phyloP scores from a whole-genome alignment of 2,797 vertebrate genomes.

The Lagorchestes hirsutus region DNA sequence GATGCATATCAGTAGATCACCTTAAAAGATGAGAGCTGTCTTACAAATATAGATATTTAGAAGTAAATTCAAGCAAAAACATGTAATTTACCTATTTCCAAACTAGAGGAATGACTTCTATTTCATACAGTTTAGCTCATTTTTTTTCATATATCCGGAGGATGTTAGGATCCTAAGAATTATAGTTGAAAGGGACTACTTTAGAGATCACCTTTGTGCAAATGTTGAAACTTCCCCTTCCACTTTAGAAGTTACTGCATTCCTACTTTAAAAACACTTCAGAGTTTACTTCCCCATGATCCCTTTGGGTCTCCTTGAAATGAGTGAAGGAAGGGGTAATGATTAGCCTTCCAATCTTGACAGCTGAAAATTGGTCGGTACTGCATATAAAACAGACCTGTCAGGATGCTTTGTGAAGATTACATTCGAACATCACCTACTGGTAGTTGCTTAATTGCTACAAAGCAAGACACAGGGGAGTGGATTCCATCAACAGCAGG shows the following conservation, averaged over 20 bases:
- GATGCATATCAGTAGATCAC: not conserved
- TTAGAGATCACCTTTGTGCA: not conserved
- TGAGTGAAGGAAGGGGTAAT: not conserved
- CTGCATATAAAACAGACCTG: slow-evolving; percentile 13
- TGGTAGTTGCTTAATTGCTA: slow-evolving; percentile 1
- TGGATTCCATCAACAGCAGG: not conserved
- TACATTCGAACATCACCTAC: not conserved
- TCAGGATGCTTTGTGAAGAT: not conserved
- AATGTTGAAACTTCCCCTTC: not conserved
- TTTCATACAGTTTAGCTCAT: not conserved
- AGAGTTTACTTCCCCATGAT: not conserved
- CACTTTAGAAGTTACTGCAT: not conserved
- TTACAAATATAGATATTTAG: not conserved
- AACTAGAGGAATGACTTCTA: not conserved
- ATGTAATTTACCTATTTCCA: too few relatives aligned
- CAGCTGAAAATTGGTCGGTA: slow-evolving; percentile 3
- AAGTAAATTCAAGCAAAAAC: not conserved
- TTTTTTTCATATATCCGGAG: not conserved
- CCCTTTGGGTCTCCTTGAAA: not conserved
- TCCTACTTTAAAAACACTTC: not conserved
- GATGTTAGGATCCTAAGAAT: not conserved
- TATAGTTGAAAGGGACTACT: not conserved
- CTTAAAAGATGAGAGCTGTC: not conserved
- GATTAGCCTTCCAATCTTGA: slow-evolving; percentile 13
- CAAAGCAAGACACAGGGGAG: not conserved